Evolutionary conservation across 2,113 vertebrate genomes (phyloP), one percentile per base, ranked within the genome.

Genomic region (Datnioides undecimradiatus): DNA sequence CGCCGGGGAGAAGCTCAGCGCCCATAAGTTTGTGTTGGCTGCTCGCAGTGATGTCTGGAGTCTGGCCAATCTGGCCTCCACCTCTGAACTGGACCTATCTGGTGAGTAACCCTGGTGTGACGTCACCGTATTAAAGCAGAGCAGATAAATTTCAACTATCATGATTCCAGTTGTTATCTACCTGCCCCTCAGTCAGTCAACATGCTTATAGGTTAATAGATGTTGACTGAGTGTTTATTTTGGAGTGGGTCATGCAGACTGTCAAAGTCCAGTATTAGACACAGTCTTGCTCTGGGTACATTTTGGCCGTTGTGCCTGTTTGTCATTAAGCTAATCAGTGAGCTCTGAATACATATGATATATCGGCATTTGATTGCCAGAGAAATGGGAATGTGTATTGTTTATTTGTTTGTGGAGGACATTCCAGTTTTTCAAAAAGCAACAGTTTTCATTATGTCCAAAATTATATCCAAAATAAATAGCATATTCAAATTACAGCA

Each of bases 1-100:
- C 62, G 95, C 95, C 48, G 94, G 91, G 70, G 91, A 93, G 71
- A 80, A 57, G 62, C 93, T 99, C 86, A 92, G 58, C 2, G 97
- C 97, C 80, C 98, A 99, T 90, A 99, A 99, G 91, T 99, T 99
- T 91, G 97, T 99, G 41, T 87, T 99, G 94, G 98, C 98, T 0
- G 98, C 98, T 3, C 97, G 97, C 73, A 99, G 96, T 34, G 98
- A 99, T 36, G 80, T 88, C 21, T 99, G 98, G 98, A 99, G 97
- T 76, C 93, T 98, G 70, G 87, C 94, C 86, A 99, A 90, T 92
- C 87, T 99, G 75, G 94, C 96, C 60, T 95, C 96, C 21, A 96
- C 95, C 10, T 86, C 95, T 54, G 97, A 98, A 88, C 93, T 99
- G 90, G 97, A 99, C 91, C 93, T 99, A 25, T 96, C 97, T 92